These are phyloP conservation scores for Diaphora mendica DNA, from an alignment of 2,888 invertebrate genomes.

Conservation along the genomic window DNA sequence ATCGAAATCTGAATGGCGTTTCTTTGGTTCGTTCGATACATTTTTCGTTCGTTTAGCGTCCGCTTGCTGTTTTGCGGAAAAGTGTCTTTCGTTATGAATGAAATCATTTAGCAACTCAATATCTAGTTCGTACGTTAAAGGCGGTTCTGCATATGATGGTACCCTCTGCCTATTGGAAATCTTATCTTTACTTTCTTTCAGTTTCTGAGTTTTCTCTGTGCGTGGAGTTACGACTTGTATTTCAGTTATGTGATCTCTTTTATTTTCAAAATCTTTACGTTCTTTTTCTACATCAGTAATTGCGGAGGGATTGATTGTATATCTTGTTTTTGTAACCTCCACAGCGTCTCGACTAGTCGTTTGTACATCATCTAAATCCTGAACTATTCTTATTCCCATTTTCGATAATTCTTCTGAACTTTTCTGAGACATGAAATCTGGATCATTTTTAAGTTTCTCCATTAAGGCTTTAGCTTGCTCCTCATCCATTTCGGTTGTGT, in stretches of 20 bases:
- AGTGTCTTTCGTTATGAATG: slow-evolving; percentile 79
- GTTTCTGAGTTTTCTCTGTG: slow-evolving; percentile 68
- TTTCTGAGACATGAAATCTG: slow-evolving; percentile 80
- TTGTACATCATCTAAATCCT: slow-evolving; percentile 77
- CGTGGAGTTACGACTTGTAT: slow-evolving; percentile 89
- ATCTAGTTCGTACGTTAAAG: slow-evolving; percentile 78
- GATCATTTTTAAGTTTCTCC: slow-evolving; percentile 80
- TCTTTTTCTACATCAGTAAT: slow-evolving; percentile 76
- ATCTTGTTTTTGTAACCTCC: slow-evolving; percentile 79
- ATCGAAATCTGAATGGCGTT: slow-evolving; percentile 83
- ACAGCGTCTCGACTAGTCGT: slow-evolving; percentile 65
- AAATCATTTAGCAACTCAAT: slow-evolving; percentile 81
- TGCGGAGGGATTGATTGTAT: slow-evolving; percentile 76
- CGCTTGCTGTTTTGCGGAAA: slow-evolving; percentile 75
- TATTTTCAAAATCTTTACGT: slow-evolving; percentile 58
- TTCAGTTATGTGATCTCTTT: slow-evolving; percentile 89
- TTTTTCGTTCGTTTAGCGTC: slow-evolving; percentile 77
- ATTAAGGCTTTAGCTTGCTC: slow-evolving; percentile 79
- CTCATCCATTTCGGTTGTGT: slow-evolving; percentile 81
- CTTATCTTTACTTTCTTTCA: slow-evolving; percentile 71
- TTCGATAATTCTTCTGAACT: slow-evolving; percentile 77
- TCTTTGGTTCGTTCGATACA: slow-evolving; percentile 77
- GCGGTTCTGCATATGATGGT: slow-evolving; percentile 71
- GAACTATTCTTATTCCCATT: slow-evolving; percentile 77
- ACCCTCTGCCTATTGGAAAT: slow-evolving; percentile 76